Evolutionary conservation across 2,888 invertebrate species (phyloP), one percentile per base, ranked within the genome.

Genomic region (Synanthedon vespiformis): DNA sequence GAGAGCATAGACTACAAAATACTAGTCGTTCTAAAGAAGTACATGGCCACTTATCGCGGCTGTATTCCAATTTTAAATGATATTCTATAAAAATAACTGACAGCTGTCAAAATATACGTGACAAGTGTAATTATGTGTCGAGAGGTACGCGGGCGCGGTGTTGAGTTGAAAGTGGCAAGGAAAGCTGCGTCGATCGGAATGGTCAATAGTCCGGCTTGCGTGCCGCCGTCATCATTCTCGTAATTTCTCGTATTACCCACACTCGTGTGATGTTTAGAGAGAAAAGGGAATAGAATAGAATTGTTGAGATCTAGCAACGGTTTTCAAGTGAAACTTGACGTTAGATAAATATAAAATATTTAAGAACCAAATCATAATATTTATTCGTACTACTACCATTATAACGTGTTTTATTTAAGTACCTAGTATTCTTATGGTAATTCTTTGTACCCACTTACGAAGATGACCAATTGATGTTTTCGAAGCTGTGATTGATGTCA

Each of bases 111-210:
- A 44, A 44, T 56, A 52, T 57, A 41, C 52, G 63, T 64, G 66
- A 67, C 66, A 64, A 66, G 68, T 69, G 65, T 80, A 78, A 82
- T 84, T 82, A 80, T 81, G 71, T 77, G 77, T 73, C 65, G 66
- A 67, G 70, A 74, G 75, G 77, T 73, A 67, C 68, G 67, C 64
- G 55, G 61, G 62, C 64, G 67, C 63, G 54, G 55, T 59, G 75
- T 79, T 70, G 81, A 85, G 75, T 79, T 70, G 81, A 85, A 82
- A 86, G 86, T 80, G 74, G 75, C 75, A 69, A 80, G 67, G 84
- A 84, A 85, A 85, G 84, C 81, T 80, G 79, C 66, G 61, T 59
- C 71, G 66, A 68, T 71, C 67, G 70, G 73, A 77, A 79, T 80
- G 78, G 77, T 72, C 79, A 80, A 75, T 71, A 73, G 67, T 67